Conservation (phyloP, 2,113 vertebrate species). For the Argyrosomus japonicus region DNA sequence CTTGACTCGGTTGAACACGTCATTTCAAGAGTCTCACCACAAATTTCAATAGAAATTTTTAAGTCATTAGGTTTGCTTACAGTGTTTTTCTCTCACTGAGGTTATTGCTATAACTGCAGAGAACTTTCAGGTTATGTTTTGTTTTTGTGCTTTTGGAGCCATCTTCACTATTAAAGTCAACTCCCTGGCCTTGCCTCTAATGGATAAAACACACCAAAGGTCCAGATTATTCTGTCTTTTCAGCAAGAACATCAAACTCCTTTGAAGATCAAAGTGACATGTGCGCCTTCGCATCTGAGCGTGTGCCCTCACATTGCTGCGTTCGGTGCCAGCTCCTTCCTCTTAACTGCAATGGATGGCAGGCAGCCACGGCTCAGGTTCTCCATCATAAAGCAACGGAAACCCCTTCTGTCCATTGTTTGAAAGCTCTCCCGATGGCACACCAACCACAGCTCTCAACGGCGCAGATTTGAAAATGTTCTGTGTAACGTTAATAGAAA, state of each 20-base stretch:
- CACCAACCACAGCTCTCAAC: constrained; percentile 52
- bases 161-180: constrained; percentile 7
- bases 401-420: constrained; percentile 71
- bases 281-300: constrained; percentile 28
- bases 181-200: constrained; percentile 21
- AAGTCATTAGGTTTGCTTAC: not conserved
- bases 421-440: constrained; percentile 62
- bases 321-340: constrained; percentile 41
- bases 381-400: constrained; percentile 70
- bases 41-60: constrained; percentile 4
- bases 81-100: not conserved
- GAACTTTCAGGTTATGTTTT: not conserved
- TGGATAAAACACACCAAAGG: constrained; percentile 32
- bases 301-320: constrained; percentile 28
- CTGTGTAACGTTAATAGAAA: constrained; percentile 79
- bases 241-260: constrained; percentile 38
- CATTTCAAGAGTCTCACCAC: constrained; percentile 22
- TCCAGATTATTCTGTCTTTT: constrained; percentile 42
- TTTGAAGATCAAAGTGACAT: constrained; percentile 69
- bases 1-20: constrained; percentile 12
- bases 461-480: constrained; percentile 64
- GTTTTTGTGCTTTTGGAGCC: not conserved
- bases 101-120: not conserved
- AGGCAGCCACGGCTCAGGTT: constrained; percentile 49
- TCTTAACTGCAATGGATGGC: constrained; percentile 43